Evolutionary conservation across 2,797 vertebrate species (phyloP).

Genomic region (Hyperoplus lanceolatus): DNA sequence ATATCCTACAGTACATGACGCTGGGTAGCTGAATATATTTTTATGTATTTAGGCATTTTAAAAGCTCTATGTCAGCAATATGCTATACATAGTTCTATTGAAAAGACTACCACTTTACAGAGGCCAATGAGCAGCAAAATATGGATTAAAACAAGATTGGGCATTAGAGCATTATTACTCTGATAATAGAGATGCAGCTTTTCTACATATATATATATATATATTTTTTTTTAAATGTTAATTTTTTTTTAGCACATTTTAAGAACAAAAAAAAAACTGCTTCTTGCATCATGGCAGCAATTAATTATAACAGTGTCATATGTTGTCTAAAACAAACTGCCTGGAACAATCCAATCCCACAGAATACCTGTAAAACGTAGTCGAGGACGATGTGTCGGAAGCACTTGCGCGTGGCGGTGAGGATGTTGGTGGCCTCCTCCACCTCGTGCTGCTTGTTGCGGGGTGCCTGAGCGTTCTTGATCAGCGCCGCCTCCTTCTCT

Average conservation of each 20-base stretch:
- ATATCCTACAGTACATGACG: background rate
- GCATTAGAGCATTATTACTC: background rate
- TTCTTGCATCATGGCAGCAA: no score
- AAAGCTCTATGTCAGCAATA: constrained; percentile 34
- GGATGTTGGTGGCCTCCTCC: constrained; percentile 95
- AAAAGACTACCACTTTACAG: constrained; percentile 10
- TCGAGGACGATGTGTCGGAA: constrained; percentile 97
- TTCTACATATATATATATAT: no score
- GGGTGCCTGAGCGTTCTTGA: constrained; percentile 95
- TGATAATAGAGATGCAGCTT: background rate
- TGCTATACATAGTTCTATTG: background rate
- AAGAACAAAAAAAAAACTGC: no score
- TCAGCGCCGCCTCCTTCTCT: constrained; percentile 95
- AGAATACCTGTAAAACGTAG: constrained; percentile 94
- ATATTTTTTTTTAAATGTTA: background rate
- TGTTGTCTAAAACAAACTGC: no score
- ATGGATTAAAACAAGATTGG: background rate
- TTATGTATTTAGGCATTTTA: constrained; percentile 3
- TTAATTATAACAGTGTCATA: no score
- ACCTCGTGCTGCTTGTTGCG: constrained; percentile 97
- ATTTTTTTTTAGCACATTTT: background rate
- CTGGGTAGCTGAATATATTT: constrained; percentile 1
- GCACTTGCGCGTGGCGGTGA: constrained; percentile 96
- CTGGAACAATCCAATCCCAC: background rate
- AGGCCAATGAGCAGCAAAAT: background rate